Base-by-base conservation (phyloP, 1,140 invertebrate genomes). In the Eueides isabella region DNA sequence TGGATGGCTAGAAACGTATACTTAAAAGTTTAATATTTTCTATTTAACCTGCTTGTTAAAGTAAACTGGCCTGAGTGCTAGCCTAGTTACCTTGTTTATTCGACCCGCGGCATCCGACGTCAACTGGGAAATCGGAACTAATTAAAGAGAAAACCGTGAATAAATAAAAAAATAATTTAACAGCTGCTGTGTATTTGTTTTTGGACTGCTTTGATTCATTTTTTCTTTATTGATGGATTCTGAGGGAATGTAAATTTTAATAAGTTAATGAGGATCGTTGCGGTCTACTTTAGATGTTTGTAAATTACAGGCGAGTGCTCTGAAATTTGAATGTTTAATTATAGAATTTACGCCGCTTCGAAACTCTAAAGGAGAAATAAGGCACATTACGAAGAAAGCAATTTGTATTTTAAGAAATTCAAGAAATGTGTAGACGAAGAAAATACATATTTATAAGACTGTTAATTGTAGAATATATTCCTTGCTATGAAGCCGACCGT, bases 61-160 rank as follows among this genome's bases (percentile, higher is more conserved):
- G 48, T 55, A 55, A 55, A 55, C 48, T 55, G 48, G 48, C 48
- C 48, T 55, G 48, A 55, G 48, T 55, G 48, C 48, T 23, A 55
- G 48, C 48, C 48, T 55, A 55, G 48, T 55, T 55, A 55, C 48
- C 48, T 55, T 55, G 48, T 55, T 55, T 55, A 55, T 26, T 55
- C 23, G 48, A 26, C 23, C 48, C 48, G 11, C 48, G 48, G 23
- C 23, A 12, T 26, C 48, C 23, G 48, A 55, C 23, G 48, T 55
- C 48, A 55, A 55, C 48, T 55, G 48, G 48, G 48, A 55, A 55
- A 55, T 55, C 12, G 48, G 48, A 55, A 55, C 48, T 55, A 55
- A 55, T 55, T 55, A 55, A 55, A 55, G 48, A 11, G 48, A 55
- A 55, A n/a, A 55, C 48, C 48, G 19, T 23, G 19, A 55, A 26